These are phyloP conservation scores for Ptychodera flava DNA, from an alignment of 35 echinoderm and acorn worm species.

Conservation along the genomic window DNA sequence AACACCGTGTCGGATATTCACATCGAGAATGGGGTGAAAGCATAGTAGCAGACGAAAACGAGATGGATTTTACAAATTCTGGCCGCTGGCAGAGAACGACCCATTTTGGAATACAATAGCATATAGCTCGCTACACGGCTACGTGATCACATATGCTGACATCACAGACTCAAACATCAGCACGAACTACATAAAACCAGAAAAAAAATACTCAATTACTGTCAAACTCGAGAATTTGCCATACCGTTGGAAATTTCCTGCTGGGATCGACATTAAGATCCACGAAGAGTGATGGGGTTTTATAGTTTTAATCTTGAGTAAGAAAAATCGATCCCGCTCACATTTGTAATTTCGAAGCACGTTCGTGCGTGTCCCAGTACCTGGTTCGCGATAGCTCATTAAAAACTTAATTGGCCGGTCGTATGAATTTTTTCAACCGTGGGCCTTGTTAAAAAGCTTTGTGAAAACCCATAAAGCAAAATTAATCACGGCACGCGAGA, in stretches of 20 bases:
- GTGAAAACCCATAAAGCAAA: not conserved
- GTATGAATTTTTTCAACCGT: not conserved
- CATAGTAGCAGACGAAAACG: not conserved
- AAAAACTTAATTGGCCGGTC: not conserved
- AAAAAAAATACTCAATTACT: not conserved
- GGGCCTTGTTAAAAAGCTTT: not conserved
- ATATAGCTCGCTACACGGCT: not conserved
- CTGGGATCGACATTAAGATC: not conserved
- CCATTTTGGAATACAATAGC: conserved; percentile 1
- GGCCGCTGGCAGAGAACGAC: not conserved
- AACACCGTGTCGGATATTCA: no score
- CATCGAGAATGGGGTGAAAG: no score
- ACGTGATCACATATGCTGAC: not conserved
- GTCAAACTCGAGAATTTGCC: not conserved
- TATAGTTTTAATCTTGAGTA: not conserved
- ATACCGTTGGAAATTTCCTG: not conserved
- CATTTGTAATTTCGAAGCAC: not conserved
- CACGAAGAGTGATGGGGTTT: not conserved
- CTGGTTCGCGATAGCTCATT: not conserved
- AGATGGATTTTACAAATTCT: not conserved
- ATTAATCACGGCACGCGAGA: not conserved
- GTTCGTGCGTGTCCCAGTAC: not conserved
- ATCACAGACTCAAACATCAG: no score
- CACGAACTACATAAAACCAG: not conserved
- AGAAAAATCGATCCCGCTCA: not conserved